Percentiles rank a stretch among this genome's conserved stretches.
Evolutionary conservation across 2,113 vertebrate species (phyloP).

Genomic region (Panthera leo): DNA sequence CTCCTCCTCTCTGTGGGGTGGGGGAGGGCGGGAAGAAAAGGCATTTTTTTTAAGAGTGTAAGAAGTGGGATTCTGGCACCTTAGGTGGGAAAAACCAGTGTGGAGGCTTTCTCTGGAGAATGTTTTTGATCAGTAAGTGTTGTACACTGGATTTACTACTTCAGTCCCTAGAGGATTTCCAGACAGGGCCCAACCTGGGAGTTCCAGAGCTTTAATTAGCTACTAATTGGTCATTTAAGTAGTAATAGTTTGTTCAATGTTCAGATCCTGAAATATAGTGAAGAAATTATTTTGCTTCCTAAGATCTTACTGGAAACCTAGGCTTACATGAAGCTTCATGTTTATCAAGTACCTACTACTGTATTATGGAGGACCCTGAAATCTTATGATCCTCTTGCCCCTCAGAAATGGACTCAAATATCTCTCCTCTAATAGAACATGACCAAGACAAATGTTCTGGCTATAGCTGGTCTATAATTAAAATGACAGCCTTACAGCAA

Average conservation of each 20-base stretch:
- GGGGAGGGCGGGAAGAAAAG: neutral
- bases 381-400: neutral
- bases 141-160: neutral
- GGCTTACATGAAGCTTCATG: neutral
- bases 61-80: neutral
- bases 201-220: conserved; percentile 55
- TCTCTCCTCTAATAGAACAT: neutral
- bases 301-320: neutral
- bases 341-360: neutral
- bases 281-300: conserved; percentile 36
- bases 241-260: conserved; percentile 36
- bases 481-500: neutral
- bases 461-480: neutral
- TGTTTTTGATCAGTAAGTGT: neutral
- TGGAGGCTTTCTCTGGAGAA: conserved; percentile 15
- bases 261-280: neutral
- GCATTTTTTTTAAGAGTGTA: neutral
- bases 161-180: conserved; percentile 25
- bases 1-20: neutral
- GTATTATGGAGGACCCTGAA: neutral
- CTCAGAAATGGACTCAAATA: conserved; percentile 25
- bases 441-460: neutral
- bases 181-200: neutral
- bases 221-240: conserved; percentile 61
- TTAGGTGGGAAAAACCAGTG: neutral